phyloP scores from a whole-genome alignment of 2,888 invertebrate genomes.

The Nowickia ferox region DNA sequence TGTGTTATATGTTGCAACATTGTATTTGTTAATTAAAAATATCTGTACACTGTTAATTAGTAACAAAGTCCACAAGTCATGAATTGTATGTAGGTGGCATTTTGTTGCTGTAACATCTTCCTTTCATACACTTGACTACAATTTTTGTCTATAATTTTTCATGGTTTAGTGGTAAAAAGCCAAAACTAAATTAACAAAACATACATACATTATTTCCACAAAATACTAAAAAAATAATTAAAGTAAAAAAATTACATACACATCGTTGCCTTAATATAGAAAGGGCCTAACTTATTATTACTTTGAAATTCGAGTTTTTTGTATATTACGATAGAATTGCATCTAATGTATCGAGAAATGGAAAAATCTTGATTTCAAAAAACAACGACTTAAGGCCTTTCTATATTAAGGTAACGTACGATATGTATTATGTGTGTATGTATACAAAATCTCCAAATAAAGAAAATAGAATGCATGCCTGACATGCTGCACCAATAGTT shows the following conservation, averaged over 20 bases:
- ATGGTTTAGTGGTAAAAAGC: conserved; percentile 47
- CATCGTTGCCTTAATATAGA: not conserved
- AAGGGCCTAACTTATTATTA: no score
- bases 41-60: conserved; percentile 21
- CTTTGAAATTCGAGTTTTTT: no score
- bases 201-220: conserved; percentile 20
- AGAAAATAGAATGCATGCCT: conserved; percentile 8
- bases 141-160: conserved; percentile 50
- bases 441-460: no score
- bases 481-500: conserved; percentile 64
- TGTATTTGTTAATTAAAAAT: conserved; percentile 2
- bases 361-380: no score
- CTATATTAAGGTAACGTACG: no score
- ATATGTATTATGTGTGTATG: no score
- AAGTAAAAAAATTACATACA: not conserved
- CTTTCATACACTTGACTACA: conserved; percentile 47
- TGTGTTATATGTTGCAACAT: not conserved
- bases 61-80: not conserved
- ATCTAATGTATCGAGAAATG: no score
- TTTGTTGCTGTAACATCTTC: not conserved
- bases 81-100: conserved; percentile 38
- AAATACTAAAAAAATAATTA: not conserved
- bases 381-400: no score
- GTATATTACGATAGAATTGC: no score
- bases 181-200: conserved; percentile 23